Conservation (phyloP, 1,140 invertebrate genomes). For the Aphaenogaster ashmeadi region DNA sequence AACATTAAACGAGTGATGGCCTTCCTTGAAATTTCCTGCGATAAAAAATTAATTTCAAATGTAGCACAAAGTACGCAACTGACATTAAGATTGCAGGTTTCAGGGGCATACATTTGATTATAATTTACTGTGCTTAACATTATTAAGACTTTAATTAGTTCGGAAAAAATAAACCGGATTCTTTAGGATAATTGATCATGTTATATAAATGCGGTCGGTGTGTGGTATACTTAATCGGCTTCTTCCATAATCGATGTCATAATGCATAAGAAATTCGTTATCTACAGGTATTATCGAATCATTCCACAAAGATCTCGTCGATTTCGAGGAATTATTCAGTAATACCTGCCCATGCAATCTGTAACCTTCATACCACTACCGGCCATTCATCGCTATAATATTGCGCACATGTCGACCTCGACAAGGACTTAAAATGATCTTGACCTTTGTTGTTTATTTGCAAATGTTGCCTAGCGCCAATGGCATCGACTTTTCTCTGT, state of each 20-base stretch:
- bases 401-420: conserved; percentile 48
- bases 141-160: conserved; percentile 15
- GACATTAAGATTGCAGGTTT: conserved; percentile 10
- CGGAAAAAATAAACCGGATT: neutral
- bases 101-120: neutral
- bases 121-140: conserved; percentile 17
- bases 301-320: conserved; percentile 10
- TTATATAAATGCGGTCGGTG: conserved; percentile 13
- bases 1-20: neutral
- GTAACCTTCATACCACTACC: conserved; percentile 9
- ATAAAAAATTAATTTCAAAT: conserved; percentile 6
- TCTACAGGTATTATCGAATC: conserved; percentile 37
- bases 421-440: conserved; percentile 70
- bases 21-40: neutral
- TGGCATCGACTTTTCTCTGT: conserved; percentile 43
- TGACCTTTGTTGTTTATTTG: conserved; percentile 67
- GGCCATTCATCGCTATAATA: conserved; percentile 40
- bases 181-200: conserved; percentile 1
- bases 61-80: neutral
- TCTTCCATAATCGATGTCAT: conserved; percentile 35
- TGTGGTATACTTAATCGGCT: conserved; percentile 25
- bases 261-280: conserved; percentile 9
- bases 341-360: conserved; percentile 1
- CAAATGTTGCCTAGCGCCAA: conserved; percentile 38
- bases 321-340: conserved; percentile 51